A percentile compares a stretch with the other conserved stretches of the same genome.
Evolutionary conservation across 2,888 invertebrate species (phyloP).

Genomic region (Panzeria rudis): DNA sequence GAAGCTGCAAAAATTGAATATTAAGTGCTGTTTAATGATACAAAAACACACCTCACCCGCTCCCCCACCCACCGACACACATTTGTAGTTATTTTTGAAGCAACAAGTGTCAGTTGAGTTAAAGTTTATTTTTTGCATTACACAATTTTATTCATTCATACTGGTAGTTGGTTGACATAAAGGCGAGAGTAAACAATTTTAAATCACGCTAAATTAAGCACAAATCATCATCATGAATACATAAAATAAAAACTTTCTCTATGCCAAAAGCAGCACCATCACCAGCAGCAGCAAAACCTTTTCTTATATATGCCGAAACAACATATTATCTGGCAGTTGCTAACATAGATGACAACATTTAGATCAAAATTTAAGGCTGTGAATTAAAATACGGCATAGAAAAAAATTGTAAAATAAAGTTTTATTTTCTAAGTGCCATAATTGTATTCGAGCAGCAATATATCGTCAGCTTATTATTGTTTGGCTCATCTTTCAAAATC

Average conservation of each 20-base stretch:
- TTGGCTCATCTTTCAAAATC: too few relatives aligned
- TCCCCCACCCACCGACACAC: not conserved
- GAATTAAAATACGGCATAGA: constrained; percentile 8
- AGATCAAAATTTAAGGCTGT: not conserved
- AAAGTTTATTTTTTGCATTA: constrained; percentile 49
- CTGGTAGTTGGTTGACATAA: constrained; percentile 20
- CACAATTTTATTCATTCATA: not conserved
- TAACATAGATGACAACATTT: constrained; percentile 11
- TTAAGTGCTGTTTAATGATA: constrained; percentile 54
- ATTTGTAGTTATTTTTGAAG: not conserved
- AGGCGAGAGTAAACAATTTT: constrained; percentile 42
- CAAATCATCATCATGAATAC: constrained; percentile 78
- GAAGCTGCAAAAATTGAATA: constrained; percentile 34
- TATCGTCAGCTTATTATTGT: too few relatives aligned
- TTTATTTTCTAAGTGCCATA: not conserved
- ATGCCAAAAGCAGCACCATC: constrained; percentile 52
- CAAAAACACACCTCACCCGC: not conserved
- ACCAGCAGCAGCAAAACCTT: not conserved
- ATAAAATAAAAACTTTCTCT: constrained; percentile 77
- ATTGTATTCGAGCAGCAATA: not conserved
- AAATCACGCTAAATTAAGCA: constrained; percentile 81
- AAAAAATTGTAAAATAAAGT: not conserved
- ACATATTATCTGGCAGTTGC: not conserved
- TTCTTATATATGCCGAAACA: not conserved
- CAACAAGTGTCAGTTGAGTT: constrained; percentile 72